Base-by-base conservation (phyloP, 92 coral and sea anemone species). In the Muricea muricata region DNA sequence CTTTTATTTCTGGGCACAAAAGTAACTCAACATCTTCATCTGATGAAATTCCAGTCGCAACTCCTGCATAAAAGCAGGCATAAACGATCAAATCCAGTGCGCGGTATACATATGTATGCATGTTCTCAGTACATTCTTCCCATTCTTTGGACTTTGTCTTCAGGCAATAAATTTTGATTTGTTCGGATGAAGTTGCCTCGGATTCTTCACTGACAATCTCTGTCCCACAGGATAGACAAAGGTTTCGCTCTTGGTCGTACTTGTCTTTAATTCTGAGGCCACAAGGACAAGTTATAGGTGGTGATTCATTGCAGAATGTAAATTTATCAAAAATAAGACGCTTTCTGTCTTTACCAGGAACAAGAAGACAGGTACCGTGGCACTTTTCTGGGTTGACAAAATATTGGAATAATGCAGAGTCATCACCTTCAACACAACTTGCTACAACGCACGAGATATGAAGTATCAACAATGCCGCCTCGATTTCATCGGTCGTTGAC, bases 81-180 rank as follows among this genome's bases (percentile, higher is more conserved):
- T 91, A 93, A 9, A 93, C 94, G 40, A 94, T 81, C 52, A 97
- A 85, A 86, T 97, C 98, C 17, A 97, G 81, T 24, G 92, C 71
- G 15, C 99, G 97, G 76, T 90, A 92, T 52, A 91, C 99, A 3
- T 72, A 89, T 21, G 98, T 97, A 26, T 82, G 54, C 26, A 97
- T 56, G 45, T 45, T 30, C 0, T 56, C 71, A 17, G 65, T 78
- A 14, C 71, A 56, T 61, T 29, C 54, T 37, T 74, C 76, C 81
- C 84, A 52, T n/a, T 86, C 83, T 55, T 58, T 73, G n/a, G 65
- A 50, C 61, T 47, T 35, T 20, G 57, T 52, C 25, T 14, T 45
- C 29, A 57, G 65, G 32, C 25, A 45, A 24, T 26, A 75, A 57
- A 31, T 35, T 21, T 47, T 75, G 41, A 20, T 29, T 47, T 45